A percentile compares a stretch with the other conserved stretches of the same genome.
phyloP scores from a whole-genome alignment of 2,888 invertebrate genomes.

The Oscheius sp. region DNA sequence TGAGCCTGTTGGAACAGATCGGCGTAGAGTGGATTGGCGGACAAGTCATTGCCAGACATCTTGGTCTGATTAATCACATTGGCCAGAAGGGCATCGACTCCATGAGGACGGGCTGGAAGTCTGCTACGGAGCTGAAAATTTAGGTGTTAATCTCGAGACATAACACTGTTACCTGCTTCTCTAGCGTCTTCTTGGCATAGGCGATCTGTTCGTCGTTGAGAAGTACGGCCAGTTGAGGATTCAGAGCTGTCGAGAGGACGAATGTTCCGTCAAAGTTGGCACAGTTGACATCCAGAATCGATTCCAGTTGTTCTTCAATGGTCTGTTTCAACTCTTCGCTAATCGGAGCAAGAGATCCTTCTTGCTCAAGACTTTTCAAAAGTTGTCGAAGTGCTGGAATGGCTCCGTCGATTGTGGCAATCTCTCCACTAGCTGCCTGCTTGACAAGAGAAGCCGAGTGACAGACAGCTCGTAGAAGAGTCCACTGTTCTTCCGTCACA shows the following conservation, averaged over 20 bases:
- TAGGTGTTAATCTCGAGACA: not conserved
- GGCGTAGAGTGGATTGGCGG: constrained; percentile 30
- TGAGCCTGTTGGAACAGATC: constrained; percentile 40
- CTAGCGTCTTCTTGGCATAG: constrained; percentile 55
- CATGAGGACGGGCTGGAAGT: constrained; percentile 39
- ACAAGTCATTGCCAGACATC: constrained; percentile 19
- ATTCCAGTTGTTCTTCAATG: constrained; percentile 38
- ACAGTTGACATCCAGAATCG: constrained; percentile 47
- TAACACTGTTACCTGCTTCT: constrained; percentile 42
- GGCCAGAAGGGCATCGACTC: constrained; percentile 62
- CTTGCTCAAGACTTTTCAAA: constrained; percentile 57
- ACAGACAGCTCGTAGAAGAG: constrained; percentile 39
- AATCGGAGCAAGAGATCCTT: constrained; percentile 10
- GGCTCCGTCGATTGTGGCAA: constrained; percentile 65
- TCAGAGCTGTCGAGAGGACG: constrained; percentile 62
- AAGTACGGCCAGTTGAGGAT: constrained; percentile 63
- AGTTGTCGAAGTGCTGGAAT: constrained; percentile 66
- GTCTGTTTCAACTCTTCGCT: constrained; percentile 22
- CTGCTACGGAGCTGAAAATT: constrained; percentile 13
- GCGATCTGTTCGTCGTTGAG: constrained; percentile 57
- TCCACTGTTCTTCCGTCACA: constrained; percentile 31
- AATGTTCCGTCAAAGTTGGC: constrained; percentile 52
- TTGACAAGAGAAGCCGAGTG: constrained; percentile 39
- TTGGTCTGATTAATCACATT: constrained; percentile 54
- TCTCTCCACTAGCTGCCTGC: constrained; percentile 44